Conservation (phyloP, 2,888 invertebrate species). For the Plusia festucae region DNA sequence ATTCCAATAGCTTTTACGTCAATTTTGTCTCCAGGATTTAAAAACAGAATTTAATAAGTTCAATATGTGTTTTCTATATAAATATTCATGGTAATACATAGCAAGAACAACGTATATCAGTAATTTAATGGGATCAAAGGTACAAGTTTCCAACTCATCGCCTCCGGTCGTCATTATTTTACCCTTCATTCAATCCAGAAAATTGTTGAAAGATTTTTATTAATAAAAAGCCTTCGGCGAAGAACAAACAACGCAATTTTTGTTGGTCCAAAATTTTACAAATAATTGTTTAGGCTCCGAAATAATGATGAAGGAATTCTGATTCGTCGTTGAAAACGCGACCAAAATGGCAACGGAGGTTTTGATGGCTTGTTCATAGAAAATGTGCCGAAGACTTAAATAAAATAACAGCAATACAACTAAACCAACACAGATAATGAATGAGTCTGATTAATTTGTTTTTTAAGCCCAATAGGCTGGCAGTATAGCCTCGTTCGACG, state of each 20-base stretch:
- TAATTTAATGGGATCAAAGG: background rate
- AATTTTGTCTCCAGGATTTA: too few species aligned
- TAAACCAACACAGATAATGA: too few species aligned
- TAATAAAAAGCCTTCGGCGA: slow-evolving; percentile 15
- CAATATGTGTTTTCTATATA: background rate
- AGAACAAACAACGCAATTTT: slow-evolving; percentile 9
- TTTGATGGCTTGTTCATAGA: background rate
- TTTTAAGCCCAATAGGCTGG: too few species aligned
- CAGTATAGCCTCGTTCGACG: too few species aligned
- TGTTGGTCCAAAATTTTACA: background rate
- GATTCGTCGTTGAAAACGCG: background rate
- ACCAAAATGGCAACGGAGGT: background rate
- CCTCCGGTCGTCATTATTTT: slow-evolving; percentile 41
- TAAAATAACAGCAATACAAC: too few species aligned
- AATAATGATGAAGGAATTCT: background rate
- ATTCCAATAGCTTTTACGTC: too few species aligned
- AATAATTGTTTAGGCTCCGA: slow-evolving; percentile 4
- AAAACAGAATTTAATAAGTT: too few species aligned
- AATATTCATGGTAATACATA: background rate
- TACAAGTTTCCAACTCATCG: slow-evolving; percentile 34
- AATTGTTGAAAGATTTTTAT: slow-evolving; percentile 40
- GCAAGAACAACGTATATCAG: slow-evolving; percentile 2
- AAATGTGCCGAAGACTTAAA: too few species aligned
- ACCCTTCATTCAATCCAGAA: slow-evolving; percentile 24
- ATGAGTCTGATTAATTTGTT: too few species aligned